Conservation (phyloP, 37 sponge, comb jelly and placozoan species). For the Agelas oroides region DNA sequence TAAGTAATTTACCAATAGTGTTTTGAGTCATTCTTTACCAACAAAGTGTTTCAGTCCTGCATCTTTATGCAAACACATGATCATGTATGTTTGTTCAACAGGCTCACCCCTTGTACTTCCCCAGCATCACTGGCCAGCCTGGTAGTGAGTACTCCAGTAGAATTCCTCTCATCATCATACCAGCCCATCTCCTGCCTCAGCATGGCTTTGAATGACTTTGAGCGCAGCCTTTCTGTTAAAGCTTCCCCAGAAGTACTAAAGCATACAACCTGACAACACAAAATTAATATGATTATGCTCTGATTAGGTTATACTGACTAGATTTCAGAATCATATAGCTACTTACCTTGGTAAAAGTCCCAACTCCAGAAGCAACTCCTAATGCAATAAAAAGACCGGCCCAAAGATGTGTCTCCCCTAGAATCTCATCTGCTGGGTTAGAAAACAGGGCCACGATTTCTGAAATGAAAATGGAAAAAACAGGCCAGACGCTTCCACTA, state of each 20-base stretch:
- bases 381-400: constrained; percentile 66
- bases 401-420: constrained; percentile 29
- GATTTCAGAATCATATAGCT: background rate
- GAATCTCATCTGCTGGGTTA: constrained; percentile 10
- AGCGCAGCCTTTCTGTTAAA: constrained; percentile 69
- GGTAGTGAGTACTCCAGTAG: constrained; percentile 85
- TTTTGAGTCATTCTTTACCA: too few species aligned
- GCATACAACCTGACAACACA: constrained; percentile 60
- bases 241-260: constrained; percentile 78
- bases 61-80: too few species aligned
- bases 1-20: too few species aligned
- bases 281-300: too few species aligned
- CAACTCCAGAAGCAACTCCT: constrained; percentile 56
- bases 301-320: too few species aligned
- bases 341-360: constrained; percentile 57
- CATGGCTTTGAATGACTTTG: constrained; percentile 73
- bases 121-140: constrained; percentile 85
- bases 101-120: constrained; percentile 79
- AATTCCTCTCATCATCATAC: constrained; percentile 86
- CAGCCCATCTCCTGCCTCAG: constrained; percentile 85
- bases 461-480: constrained; percentile 81
- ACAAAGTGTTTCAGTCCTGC: too few species aligned
- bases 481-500: constrained; percentile 52
- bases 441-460: constrained; percentile 56
- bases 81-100: too few species aligned